A percentile compares a stretch with the other conserved stretches of the same genome.
Conservation (phyloP, 2,113 vertebrate species). For the Bagarius yarrelli region DNA sequence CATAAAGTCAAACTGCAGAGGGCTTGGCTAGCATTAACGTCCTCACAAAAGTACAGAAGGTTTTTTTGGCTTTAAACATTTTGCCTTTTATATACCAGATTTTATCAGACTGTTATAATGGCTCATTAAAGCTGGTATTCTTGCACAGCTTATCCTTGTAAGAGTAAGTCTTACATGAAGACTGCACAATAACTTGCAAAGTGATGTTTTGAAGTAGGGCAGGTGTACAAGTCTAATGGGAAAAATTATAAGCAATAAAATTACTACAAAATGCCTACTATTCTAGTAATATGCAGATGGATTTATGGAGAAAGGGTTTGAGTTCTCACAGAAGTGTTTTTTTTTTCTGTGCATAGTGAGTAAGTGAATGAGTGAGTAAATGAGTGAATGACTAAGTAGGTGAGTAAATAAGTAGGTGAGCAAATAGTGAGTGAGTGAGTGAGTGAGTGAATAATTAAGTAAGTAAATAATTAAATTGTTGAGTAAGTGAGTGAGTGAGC, state of each 20-base stretch:
- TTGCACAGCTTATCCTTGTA: not conserved
- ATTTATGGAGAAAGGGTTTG: not conserved
- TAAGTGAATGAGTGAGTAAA: too few species aligned
- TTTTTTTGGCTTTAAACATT: not conserved
- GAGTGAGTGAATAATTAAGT: not conserved
- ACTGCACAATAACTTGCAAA: too few species aligned
- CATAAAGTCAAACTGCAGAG: conserved; percentile 57
- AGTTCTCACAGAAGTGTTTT: not conserved
- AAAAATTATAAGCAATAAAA: conserved; percentile 10
- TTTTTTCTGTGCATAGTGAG: not conserved
- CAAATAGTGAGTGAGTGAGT: too few species aligned
- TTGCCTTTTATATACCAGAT: not conserved
- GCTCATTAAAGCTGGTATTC: not conserved
- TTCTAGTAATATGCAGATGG: not conserved
- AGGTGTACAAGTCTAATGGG: not conserved
- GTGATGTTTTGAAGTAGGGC: not conserved
- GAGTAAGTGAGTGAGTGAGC: not conserved
- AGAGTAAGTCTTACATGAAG: not conserved
- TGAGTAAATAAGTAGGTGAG: too few species aligned
- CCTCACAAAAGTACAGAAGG: conserved; percentile 26
- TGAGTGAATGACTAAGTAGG: too few species aligned
- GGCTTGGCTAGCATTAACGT: conserved; percentile 60
- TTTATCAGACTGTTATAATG: not conserved
- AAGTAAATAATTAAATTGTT: too few species aligned
- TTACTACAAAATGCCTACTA: not conserved